Evolutionary conservation across 2,113 vertebrate species (phyloP).

Genomic region (Cephalopholis sonnerati): DNA sequence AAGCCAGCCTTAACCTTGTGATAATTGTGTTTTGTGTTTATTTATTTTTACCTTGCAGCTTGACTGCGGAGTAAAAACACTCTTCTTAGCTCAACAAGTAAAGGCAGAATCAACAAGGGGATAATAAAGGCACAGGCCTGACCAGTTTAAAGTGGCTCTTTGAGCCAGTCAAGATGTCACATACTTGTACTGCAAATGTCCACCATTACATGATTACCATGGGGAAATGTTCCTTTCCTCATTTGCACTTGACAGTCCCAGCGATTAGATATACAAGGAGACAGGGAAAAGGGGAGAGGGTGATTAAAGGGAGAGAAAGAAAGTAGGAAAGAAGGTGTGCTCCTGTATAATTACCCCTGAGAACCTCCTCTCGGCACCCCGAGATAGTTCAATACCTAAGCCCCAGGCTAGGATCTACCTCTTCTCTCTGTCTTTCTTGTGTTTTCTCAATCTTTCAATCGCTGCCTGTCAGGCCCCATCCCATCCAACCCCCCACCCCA

Average conservation of each 20-base stretch:
- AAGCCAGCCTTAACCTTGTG: background rate
- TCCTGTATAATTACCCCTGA: constrained; percentile 63
- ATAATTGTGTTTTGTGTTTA: background rate
- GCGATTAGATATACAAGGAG: background rate
- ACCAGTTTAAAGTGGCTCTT: background rate
- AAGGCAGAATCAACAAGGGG: background rate
- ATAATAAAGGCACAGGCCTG: background rate
- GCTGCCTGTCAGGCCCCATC: constrained; percentile 41
- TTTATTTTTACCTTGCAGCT: background rate
- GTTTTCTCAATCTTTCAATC: constrained; percentile 58
- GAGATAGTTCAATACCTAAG: constrained; percentile 52
- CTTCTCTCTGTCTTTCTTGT: constrained; percentile 44
- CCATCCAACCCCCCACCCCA: constrained; percentile 1
- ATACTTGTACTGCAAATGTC: background rate
- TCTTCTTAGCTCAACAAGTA: background rate
- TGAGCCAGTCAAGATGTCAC: background rate
- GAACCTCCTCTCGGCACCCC: constrained; percentile 45
- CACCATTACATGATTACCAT: background rate
- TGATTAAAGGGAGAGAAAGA: background rate
- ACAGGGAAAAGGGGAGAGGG: background rate
- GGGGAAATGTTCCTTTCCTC: constrained; percentile 13
- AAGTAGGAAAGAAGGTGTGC: background rate
- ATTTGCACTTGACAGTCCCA: constrained; percentile 7
- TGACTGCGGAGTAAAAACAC: background rate
- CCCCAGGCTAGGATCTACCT: constrained; percentile 64